phyloP scores from a whole-genome alignment of 2,888 invertebrate species.

The Meiosimyza decipiens region DNA sequence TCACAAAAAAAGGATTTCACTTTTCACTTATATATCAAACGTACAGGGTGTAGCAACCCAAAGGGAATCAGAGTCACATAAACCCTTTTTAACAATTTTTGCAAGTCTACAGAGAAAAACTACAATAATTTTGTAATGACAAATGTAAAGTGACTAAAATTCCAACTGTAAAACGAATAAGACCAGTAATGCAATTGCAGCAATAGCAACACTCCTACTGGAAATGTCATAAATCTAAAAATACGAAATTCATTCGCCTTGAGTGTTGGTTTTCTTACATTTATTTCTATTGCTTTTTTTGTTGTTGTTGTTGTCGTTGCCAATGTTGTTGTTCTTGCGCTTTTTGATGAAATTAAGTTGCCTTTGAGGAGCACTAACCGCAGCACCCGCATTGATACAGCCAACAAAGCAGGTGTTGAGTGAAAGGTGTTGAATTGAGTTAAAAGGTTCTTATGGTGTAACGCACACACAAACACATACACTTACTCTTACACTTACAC shows the following conservation, averaged over 20 bases:
- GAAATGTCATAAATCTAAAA: slow-evolving; percentile 16
- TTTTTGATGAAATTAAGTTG: neutral
- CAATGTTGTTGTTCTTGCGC: neutral
- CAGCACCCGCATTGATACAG: too few species aligned
- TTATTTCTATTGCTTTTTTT: neutral
- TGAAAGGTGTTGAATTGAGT: too few species aligned
- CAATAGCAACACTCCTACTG: slow-evolving; percentile 5
- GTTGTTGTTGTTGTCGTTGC: neutral
- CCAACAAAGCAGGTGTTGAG: too few species aligned
- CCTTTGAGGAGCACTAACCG: neutral
- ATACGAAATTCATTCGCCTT: slow-evolving; percentile 15
- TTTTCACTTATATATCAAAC: neutral
- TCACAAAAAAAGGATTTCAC: neutral
- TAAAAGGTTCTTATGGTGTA: too few species aligned
- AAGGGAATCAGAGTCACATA: too few species aligned
- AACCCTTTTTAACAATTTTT: too few species aligned
- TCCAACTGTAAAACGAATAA: neutral
- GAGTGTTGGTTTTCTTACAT: slow-evolving; percentile 9
- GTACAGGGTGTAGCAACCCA: too few species aligned
- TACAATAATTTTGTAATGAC: too few species aligned
- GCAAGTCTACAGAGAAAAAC: too few species aligned
- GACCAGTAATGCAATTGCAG: neutral
- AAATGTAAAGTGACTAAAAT: neutral
- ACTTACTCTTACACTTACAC: too few species aligned
- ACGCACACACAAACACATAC: too few species aligned